Conservation (phyloP, 2,797 vertebrate species). For the Tadarida brasiliensis region DNA sequence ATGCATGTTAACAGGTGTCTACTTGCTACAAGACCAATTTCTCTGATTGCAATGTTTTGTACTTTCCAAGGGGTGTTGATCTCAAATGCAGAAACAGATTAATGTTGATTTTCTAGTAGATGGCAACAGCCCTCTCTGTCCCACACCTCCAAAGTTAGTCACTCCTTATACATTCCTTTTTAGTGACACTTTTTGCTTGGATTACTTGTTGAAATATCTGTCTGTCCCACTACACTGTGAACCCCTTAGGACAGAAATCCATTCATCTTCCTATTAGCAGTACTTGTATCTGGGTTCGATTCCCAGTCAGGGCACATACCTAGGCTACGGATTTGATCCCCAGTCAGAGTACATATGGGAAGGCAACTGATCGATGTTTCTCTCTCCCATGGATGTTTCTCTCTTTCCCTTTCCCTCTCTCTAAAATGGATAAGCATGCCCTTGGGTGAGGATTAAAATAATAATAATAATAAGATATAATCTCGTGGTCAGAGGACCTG, state of each 20-base stretch:
- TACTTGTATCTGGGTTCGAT: not conserved
- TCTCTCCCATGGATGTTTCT: not conserved
- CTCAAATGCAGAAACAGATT: not conserved
- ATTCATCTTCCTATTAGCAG: not conserved
- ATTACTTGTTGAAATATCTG: not conserved
- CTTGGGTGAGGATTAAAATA: not conserved
- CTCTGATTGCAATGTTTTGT: not conserved
- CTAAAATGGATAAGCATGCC: not conserved
- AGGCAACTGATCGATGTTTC: not conserved
- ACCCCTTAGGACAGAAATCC: not conserved
- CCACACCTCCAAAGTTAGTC: not conserved
- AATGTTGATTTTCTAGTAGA: not conserved
- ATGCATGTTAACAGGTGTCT: not conserved
- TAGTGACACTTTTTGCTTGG: not conserved
- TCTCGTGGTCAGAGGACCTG: not conserved
- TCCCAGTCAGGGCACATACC: not conserved
- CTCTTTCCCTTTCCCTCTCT: not conserved
- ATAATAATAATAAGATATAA: not conserved
- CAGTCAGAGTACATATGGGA: not conserved
- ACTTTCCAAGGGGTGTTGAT: not conserved
- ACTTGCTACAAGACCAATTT: not conserved
- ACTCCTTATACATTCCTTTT: not conserved
- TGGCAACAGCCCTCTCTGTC: not conserved
- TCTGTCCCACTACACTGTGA: not conserved
- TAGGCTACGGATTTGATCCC: not conserved